Percentiles rank a stretch among this genome's conserved stretches.
These are phyloP conservation scores for Trinorchestia longiramus DNA, from an alignment of 1,140 invertebrate species.

Conservation along the genomic window DNA sequence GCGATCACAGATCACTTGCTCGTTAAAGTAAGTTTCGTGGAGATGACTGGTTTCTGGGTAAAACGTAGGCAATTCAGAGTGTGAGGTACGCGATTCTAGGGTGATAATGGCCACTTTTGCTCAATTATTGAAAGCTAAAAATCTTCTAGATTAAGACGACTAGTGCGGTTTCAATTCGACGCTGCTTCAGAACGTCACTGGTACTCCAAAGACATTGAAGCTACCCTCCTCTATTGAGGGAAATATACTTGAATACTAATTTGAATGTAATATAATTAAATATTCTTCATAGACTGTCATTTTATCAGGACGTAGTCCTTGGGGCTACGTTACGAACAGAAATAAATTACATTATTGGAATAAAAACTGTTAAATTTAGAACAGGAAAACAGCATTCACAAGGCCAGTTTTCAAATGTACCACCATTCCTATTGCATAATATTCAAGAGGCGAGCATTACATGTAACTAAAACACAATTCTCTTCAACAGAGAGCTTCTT, in stretches of 20 bases:
- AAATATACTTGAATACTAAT: background rate
- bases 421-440: too few species aligned
- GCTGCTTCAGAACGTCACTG: background rate
- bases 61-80: background rate
- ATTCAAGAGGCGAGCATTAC: too few species aligned
- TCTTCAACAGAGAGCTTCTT: too few species aligned
- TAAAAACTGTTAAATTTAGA: too few species aligned
- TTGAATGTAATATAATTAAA: background rate
- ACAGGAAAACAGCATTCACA: too few species aligned
- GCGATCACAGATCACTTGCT: background rate
- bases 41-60: background rate
- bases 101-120: background rate
- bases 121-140: background rate
- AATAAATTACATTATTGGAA: too few species aligned
- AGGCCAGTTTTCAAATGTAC: too few species aligned
- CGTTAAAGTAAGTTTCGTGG: background rate
- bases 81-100: background rate
- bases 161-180: background rate
- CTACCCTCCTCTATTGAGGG: background rate
- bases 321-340: too few species aligned
- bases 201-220: background rate
- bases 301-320: too few species aligned
- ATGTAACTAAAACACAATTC: too few species aligned
- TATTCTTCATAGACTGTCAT: background rate
- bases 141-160: background rate